Evolutionary conservation across 2,888 invertebrate genomes (phyloP), one percentile per base, ranked within the genome.

Genomic region (Apantesis nais): DNA sequence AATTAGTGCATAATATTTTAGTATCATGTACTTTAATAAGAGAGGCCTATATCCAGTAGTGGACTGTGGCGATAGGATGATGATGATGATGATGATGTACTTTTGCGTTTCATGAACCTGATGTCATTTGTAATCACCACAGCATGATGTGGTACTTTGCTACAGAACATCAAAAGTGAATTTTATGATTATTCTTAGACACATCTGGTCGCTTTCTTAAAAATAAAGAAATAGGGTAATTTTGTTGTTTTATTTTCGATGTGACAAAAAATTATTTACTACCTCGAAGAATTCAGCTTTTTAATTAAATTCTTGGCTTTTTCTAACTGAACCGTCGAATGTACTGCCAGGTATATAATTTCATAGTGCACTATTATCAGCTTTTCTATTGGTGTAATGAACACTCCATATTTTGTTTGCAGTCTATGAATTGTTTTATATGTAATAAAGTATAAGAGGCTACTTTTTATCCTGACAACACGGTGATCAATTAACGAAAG

Each of bases 1-100:
- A n/a, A 76, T 78, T 78, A 78, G 67, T 9, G 64, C 61, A 81
- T 48, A 22, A 78, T 78, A 44, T 76, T 72, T 76, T 69, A 31
- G 69, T 76, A 81, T 78, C 73, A 72, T 81, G 78, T 78, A 66
- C 52, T 62, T 68, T 67, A n/a, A n/a, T n/a, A n/a, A n/a, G n/a
- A n/a, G n/a, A n/a, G n/a, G n/a, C n/a, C n/a, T n/a, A n/a, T n/a
- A n/a, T n/a, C n/a, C n/a, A n/a, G n/a, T n/a, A n/a, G n/a, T n/a
- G n/a, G n/a, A n/a, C n/a, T n/a, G n/a, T n/a, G n/a, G n/a, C n/a
- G n/a, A n/a, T n/a, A n/a, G n/a, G n/a, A n/a, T n/a, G n/a, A n/a
- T n/a, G n/a, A n/a, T n/a, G n/a, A n/a, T n/a, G n/a, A n/a, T n/a
- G n/a, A n/a, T n/a, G n/a, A n/a, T n/a, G n/a, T n/a, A n/a, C n/a